Evolutionary conservation across 1,140 invertebrate genomes (phyloP), one percentile per base, ranked within the genome.

Genomic region (Drosophila neocordata): DNA sequence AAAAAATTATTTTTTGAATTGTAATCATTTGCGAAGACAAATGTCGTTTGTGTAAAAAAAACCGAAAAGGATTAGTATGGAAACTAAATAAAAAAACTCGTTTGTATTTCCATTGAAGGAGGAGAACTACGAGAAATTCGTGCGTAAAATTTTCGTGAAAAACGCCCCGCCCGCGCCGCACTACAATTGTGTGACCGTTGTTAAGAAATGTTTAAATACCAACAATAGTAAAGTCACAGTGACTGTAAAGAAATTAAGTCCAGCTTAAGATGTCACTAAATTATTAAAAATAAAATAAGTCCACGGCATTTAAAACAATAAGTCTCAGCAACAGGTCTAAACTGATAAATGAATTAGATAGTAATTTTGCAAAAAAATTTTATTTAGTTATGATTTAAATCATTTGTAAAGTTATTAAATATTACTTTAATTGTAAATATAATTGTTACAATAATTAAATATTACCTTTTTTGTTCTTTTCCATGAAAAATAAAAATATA

Each of bases 121-220:
- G 58, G 72, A 56, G 53, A 67, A 74, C 71, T 75, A 75, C 72
- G 71, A 67, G 73, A 74, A 74, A 53, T 57, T 73, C 72, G 72
- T 75, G 72, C 72, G 71, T 74, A 74, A 65, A 74, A 15, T 74
- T 74, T 74, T 74, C 63, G 74, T 64, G 71, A 73, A 74, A 73
- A 74, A 75, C 70, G 70, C 72, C 72, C 63, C 71, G 72, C 72
- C 72, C 72, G 72, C 71, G 60, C 69, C 57, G 52, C 56, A 67
- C 56, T 53, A 20, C 24, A 71, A 48, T 15, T 22, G 61, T 64
- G 66, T 57, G 67, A 22, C 67, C 59, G 44, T 20, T 31, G 13
- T 41, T 20, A 22, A n/a, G 1, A 15, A 56, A n/a, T 15, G 7
- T 20, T 1, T 8, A 48, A 48, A 48, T 48, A 48, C n/a, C 41